A percentile compares a stretch with the other conserved stretches of the same genome.
These are phyloP conservation scores for Melolontha melolontha DNA, from an alignment of 2,888 invertebrate genomes.

Conservation along the genomic window DNA sequence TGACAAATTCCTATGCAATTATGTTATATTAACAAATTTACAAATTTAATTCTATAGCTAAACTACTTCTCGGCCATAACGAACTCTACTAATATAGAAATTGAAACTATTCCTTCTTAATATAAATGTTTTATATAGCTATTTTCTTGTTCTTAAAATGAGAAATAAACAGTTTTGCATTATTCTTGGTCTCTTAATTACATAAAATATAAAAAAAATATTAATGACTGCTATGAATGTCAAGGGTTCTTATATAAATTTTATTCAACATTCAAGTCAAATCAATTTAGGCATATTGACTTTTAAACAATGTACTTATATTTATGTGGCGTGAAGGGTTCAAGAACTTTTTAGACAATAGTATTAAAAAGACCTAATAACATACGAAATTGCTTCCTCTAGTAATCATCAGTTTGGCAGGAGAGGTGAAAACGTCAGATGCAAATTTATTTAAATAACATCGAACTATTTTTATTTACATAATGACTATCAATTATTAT, in stretches of 20 bases:
- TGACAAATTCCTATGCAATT: no score
- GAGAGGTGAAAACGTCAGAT: conserved; percentile 9
- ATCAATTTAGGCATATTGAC: conserved; percentile 6
- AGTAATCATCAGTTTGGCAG: background rate
- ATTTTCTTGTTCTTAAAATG: no score
- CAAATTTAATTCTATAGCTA: no score
- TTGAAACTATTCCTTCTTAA: no score
- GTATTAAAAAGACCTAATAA: conserved; percentile 10
- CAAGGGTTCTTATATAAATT: background rate
- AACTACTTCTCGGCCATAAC: no score
- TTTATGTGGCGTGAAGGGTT: background rate
- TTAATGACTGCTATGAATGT: no score
- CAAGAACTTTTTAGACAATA: background rate
- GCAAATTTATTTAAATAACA: conserved; percentile 15
- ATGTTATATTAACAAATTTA: no score
- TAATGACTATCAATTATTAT: conserved; percentile 5
- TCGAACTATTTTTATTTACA: background rate
- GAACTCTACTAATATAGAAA: no score
- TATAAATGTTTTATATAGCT: no score
- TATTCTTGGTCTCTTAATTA: no score
- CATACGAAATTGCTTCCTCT: conserved; percentile 4
- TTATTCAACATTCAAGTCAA: conserved; percentile 18
- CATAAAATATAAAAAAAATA: no score
- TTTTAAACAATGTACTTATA: background rate
- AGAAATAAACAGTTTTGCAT: no score